Evolutionary conservation across 2,113 vertebrate species (phyloP), one percentile per base, ranked within the genome.

Genomic region (Phrynocephalus versicolor): DNA sequence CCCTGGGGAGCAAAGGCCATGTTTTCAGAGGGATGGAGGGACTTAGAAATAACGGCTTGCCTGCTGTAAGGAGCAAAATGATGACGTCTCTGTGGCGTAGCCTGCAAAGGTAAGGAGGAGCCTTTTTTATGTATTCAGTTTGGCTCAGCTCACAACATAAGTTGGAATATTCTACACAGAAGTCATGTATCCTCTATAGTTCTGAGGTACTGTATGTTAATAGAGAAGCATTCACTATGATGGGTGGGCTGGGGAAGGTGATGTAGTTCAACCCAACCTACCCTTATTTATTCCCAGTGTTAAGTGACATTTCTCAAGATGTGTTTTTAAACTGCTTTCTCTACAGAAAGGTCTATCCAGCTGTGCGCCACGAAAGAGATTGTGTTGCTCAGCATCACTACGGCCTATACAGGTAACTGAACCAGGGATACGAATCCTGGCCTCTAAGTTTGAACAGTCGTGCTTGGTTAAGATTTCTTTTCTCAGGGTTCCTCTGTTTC

Each of bases 351-450:
- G 89, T 97, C 98, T 1, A 95, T 99, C 81, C 96, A 96, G 88
- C 87, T 99, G 55, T 97, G 96, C 23, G 90, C 96, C 87, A 99
- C 98, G 88, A 99, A 97, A 86, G 97, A 99, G 91, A 99, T 99
- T 96, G 90, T 99, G 84, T 95, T 99, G 23, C 97, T 99, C 30
- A 98, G 98, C 67, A 1, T 97, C 12, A 97, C 97, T 27, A 98
- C 98, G 25, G 98, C 97, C 15, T 99, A 99, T 89, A 98, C 99
- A 96, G 99, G 99, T 99, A 95, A 95, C 1, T 70, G 39, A 79
- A 2, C 23, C n/a, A 57, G n/a, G 33, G 41, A 15, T 75, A 1
- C 51, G 33, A 73, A 55, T 0, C 1, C 7, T 25, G 9, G 19
- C 12, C 33, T 39, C 14, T 19, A n/a, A 25, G 19, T 65, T 65